phyloP scores from a whole-genome alignment of 2,797 vertebrate genomes.

The Poecilia wingei region DNA sequence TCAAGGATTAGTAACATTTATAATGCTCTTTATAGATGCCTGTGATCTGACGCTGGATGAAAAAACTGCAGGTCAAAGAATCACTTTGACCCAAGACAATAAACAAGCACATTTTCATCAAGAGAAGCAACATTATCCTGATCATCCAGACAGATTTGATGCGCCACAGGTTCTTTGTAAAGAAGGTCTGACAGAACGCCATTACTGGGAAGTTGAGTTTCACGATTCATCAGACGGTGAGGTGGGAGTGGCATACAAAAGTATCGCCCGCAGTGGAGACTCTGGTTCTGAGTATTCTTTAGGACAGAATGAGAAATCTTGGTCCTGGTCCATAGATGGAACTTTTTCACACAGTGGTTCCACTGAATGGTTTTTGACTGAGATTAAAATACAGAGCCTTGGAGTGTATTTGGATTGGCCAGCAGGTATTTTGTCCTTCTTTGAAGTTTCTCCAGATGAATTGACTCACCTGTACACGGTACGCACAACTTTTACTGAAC shows the following conservation, averaged over 20 bases:
- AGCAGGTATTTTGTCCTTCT: conserved; percentile 47
- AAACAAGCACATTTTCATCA: neutral
- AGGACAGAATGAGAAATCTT: conserved; percentile 29
- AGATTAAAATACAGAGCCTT: neutral
- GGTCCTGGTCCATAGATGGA: neutral
- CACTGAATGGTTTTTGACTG: fast-evolving
- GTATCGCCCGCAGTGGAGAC: conserved; percentile 18
- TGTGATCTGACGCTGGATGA: conserved; percentile 44
- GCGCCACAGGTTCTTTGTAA: fast-evolving
- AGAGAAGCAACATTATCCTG: conserved; percentile 8
- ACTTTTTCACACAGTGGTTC: conserved; percentile 9
- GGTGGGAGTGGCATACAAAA: conserved; percentile 42
- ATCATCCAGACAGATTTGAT: conserved; percentile 16
- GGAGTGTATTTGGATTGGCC: conserved; percentile 52
- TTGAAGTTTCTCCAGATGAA: conserved; percentile 7
- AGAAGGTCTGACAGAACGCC: conserved; percentile 33
- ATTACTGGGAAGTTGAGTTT: conserved; percentile 49
- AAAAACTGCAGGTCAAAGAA: neutral
- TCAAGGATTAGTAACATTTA: neutral
- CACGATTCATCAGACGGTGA: fast-evolving
- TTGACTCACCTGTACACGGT: conserved; percentile 30
- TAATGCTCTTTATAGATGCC: conserved; percentile 23
- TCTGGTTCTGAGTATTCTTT: fast-evolving
- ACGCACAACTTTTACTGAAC: conserved; percentile 40
- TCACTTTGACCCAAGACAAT: conserved; percentile 17